These are phyloP conservation scores for Osmerus eperlanus DNA, from an alignment of 2,113 vertebrate species.

Conservation along the genomic window DNA sequence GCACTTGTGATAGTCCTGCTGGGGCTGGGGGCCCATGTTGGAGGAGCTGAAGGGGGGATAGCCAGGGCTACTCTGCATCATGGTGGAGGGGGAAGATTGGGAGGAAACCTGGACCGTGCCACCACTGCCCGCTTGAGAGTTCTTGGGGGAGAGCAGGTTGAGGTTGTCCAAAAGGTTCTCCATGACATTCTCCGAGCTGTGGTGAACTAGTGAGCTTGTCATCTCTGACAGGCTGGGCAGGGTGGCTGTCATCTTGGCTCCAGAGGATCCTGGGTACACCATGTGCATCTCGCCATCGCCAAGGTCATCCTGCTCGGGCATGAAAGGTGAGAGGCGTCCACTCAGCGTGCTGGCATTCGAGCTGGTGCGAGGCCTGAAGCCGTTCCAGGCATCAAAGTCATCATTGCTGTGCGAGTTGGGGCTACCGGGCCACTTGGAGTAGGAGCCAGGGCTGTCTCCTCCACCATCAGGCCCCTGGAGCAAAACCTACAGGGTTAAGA, in stretches of 20 bases:
- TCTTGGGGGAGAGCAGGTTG: conserved; percentile 92
- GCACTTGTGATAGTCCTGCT: conserved; percentile 90
- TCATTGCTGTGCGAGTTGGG: conserved; percentile 96
- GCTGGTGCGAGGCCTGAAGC: conserved; percentile 90
- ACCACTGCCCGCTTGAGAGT: conserved; percentile 70
- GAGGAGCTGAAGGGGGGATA: conserved; percentile 86
- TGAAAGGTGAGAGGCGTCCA: conserved; percentile 91
- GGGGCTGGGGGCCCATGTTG: conserved; percentile 79
- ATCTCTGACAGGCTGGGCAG: conserved; percentile 96
- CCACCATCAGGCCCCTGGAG: conserved; percentile 88
- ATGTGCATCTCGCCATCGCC: conserved; percentile 89
- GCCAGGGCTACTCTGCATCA: conserved; percentile 89
- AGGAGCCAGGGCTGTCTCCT: conserved; percentile 88
- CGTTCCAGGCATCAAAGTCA: conserved; percentile 93
- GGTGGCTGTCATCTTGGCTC: conserved; percentile 89
- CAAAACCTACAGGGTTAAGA: conserved; percentile 66
- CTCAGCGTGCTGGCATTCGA: conserved; percentile 96
- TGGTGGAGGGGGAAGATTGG: conserved; percentile 86
- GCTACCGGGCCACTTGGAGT: conserved; percentile 95
- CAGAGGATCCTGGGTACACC: conserved; percentile 84
- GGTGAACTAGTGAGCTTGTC: conserved; percentile 73
- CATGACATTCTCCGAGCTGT: conserved; percentile 90
- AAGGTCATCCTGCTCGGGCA: conserved; percentile 88
- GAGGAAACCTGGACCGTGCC: conserved; percentile 76
- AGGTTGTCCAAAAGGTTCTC: conserved; percentile 97